Evolutionary conservation across 2,797 vertebrate species (phyloP).

Genomic region (Hozukius guyotensis): DNA sequence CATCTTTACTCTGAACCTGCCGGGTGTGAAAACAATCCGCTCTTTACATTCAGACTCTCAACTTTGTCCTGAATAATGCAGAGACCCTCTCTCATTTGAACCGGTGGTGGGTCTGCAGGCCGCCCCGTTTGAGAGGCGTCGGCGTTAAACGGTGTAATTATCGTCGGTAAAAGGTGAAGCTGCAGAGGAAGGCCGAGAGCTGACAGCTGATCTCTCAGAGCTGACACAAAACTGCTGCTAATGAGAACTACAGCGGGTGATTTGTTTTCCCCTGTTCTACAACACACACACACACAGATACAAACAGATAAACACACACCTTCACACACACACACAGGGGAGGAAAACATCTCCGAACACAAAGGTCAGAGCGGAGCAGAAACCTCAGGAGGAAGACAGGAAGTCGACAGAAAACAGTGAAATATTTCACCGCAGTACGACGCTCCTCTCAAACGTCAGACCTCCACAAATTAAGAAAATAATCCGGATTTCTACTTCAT

Average conservation of each 20-base stretch:
- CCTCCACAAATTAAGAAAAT: constrained; percentile 42
- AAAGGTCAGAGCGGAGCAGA: constrained; percentile 78
- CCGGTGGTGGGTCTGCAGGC: background rate
- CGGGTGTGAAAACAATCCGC: background rate
- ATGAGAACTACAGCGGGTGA: constrained; percentile 77
- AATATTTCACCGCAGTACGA: constrained; percentile 26
- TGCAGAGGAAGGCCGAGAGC: constrained; percentile 45
- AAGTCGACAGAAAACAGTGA: constrained; percentile 65
- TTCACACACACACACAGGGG: constrained; percentile 32
- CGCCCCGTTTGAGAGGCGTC: constrained; percentile 3
- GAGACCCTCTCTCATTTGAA: background rate
- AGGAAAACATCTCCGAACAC: constrained; percentile 72
- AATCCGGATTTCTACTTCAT: constrained; percentile 5
- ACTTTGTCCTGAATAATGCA: constrained; percentile 4
- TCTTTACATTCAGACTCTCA: background rate
- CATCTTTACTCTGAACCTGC: background rate
- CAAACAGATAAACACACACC: background rate
- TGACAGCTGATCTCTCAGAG: constrained; percentile 73
- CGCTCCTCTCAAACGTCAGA: constrained; percentile 28
- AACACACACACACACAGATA: constrained; percentile 36
- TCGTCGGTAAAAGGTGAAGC: constrained; percentile 72
- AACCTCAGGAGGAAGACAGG: constrained; percentile 69
- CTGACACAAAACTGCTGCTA: constrained; percentile 76
- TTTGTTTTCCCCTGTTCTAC: constrained; percentile 76
- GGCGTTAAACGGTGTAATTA: constrained; percentile 73